A percentile compares a stretch with the other conserved stretches of the same genome.
These are phyloP conservation scores for Seriola dumerili DNA, from an alignment of 2,113 vertebrate genomes.

Conservation along the genomic window DNA sequence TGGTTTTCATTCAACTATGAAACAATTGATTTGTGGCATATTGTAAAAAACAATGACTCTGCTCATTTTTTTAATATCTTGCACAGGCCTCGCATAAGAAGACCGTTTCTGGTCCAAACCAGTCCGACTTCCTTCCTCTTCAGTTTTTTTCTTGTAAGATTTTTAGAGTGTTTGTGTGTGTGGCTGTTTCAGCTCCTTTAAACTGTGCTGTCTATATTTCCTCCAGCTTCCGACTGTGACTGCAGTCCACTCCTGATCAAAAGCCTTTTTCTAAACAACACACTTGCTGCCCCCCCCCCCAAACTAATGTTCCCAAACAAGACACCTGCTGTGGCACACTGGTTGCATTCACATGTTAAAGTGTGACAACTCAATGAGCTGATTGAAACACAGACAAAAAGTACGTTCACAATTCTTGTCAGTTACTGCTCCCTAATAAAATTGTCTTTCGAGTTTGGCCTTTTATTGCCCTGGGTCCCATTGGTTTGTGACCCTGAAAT, in stretches of 20 bases:
- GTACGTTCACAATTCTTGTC: not conserved
- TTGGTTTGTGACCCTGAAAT: conserved; percentile 18
- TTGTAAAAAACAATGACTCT: not conserved
- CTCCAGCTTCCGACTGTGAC: not conserved
- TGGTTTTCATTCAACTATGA: not conserved
- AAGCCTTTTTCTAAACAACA: not conserved
- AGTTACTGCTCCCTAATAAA: not conserved
- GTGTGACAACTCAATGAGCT: not conserved
- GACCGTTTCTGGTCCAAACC: not conserved
- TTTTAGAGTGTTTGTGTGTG: conserved; percentile 1
- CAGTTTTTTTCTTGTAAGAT: too few relatives aligned
- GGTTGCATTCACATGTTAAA: not conserved
- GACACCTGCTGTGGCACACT: not conserved
- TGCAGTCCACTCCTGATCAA: not conserved
- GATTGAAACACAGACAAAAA: conserved; percentile 1
- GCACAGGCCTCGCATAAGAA: not conserved
- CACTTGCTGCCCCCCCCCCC: conserved; percentile 9
- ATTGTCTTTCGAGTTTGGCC: not conserved
- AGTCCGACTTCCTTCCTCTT: not conserved
- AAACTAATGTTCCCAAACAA: not conserved
- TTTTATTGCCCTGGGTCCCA: not conserved
- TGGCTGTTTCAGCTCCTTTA: not conserved
- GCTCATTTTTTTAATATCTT: not conserved
- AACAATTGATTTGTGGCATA: not conserved
- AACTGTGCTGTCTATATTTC: not conserved